These are phyloP conservation scores for Oscarella lobularis DNA, from an alignment of 37 sponge, comb jelly and placozoan species.

Conservation along the genomic window DNA sequence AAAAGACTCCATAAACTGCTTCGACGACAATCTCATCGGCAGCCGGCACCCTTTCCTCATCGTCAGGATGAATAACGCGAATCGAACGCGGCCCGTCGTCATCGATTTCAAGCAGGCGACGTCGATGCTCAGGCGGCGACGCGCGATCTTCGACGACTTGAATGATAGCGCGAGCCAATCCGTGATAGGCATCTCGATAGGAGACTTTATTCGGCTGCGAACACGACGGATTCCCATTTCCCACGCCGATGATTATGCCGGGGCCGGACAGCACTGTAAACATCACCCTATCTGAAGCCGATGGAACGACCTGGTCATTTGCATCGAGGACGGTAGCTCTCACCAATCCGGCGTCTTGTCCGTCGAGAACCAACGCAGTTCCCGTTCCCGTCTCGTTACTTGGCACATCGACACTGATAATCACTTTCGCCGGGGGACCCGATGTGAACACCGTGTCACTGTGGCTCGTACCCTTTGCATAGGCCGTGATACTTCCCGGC, in stretches of 20 bases:
- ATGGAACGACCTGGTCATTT: constrained; percentile 18
- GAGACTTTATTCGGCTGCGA: constrained; percentile 44
- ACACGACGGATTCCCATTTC: constrained; percentile 45
- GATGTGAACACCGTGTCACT: constrained; percentile 21
- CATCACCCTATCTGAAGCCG: constrained; percentile 22
- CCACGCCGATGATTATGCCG: constrained; percentile 38
- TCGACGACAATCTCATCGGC: constrained; percentile 13
- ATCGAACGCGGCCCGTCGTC: constrained; percentile 27
- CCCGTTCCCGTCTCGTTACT: constrained; percentile 33
- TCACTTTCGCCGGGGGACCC: constrained; percentile 12
- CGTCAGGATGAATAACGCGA: constrained; percentile 19
- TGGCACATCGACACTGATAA: constrained; percentile 19
- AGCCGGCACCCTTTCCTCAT: neutral
- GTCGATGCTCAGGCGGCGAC: constrained; percentile 11
- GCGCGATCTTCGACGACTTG: constrained; percentile 26
- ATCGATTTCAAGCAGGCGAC: constrained; percentile 30
- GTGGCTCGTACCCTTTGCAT: neutral
- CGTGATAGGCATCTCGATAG: constrained; percentile 50
- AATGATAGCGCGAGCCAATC: constrained; percentile 32
- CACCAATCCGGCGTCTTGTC: constrained; percentile 51
- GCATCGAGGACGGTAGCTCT: constrained; percentile 27
- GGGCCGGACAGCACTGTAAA: constrained; percentile 36
- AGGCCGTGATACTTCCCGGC: constrained; percentile 24
- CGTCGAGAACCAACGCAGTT: constrained; percentile 30
- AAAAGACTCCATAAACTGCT: constrained; percentile 30